These are phyloP conservation scores for Haplochromis vanheusdeni DNA, from an alignment of 2,113 vertebrate genomes.

Conservation along the genomic window DNA sequence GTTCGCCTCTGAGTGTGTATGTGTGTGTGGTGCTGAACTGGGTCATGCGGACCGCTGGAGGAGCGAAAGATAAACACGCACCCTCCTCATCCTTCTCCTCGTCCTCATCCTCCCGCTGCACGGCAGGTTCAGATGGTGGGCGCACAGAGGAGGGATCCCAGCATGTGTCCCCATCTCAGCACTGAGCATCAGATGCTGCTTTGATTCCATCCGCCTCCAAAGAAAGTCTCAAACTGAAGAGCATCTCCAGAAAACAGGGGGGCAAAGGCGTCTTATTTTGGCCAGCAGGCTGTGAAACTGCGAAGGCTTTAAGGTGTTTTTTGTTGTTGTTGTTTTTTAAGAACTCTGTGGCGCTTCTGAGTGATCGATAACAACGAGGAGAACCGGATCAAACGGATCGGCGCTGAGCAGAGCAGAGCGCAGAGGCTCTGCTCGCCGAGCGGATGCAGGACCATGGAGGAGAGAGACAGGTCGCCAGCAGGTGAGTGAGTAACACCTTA, in stretches of 20 bases:
- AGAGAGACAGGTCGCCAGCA: slow-evolving; percentile 73
- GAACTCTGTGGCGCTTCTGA: not conserved
- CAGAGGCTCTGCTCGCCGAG: slow-evolving; percentile 39
- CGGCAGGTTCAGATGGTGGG: slow-evolving; percentile 49
- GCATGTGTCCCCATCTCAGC: slow-evolving; percentile 20
- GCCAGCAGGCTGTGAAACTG: not conserved
- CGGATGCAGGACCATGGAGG: slow-evolving; percentile 76
- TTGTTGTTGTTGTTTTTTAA: not conserved
- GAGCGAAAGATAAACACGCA: slow-evolving; percentile 52
- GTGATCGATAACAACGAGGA: not conserved
- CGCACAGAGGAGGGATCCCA: slow-evolving; percentile 39
- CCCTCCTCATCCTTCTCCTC: not conserved
- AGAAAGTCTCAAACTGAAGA: slow-evolving; percentile 21
- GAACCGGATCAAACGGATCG: not conserved
- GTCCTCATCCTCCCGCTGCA: not conserved
- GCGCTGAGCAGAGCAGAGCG: slow-evolving; percentile 13
- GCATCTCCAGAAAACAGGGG: not conserved
- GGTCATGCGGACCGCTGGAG: slow-evolving; percentile 57
- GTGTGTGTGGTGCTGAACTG: slow-evolving; percentile 44
- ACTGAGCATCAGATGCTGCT: slow-evolving; percentile 10
- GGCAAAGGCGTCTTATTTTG: not conserved
- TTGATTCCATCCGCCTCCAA: slow-evolving; percentile 11
- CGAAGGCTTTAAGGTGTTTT: not conserved
- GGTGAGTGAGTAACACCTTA: slow-evolving; percentile 53
- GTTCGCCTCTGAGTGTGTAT: not conserved